Conservation (phyloP, 2,888 invertebrate genomes). For the Cremastinae sp. region DNA sequence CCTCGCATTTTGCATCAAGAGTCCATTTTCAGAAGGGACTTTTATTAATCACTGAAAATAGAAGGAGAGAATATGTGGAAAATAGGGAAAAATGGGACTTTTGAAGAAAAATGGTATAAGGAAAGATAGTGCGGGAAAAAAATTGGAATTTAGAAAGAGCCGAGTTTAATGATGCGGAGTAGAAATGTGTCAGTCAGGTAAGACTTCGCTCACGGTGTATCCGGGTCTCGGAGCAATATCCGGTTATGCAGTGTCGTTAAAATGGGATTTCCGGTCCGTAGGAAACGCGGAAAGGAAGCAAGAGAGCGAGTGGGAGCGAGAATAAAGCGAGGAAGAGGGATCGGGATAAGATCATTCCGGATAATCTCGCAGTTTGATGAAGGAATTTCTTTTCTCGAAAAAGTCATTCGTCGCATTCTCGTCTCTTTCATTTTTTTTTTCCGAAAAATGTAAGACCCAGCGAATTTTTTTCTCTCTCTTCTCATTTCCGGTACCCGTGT, state of each 20-base stretch:
- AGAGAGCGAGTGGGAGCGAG: background rate
- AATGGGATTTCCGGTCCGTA: conserved; percentile 41
- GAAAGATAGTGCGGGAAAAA: background rate
- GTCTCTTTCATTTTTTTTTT: conserved; percentile 1
- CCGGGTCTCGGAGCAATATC: conserved; percentile 45
- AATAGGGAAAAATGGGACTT: background rate
- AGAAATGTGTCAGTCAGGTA: background rate
- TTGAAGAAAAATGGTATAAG: background rate
- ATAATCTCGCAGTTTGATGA: conserved; percentile 53
- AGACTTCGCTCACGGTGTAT: background rate
- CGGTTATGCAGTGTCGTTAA: conserved; percentile 44
- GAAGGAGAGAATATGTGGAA: background rate
- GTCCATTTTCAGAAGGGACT: conserved; percentile 24
- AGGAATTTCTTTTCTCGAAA: conserved; percentile 8
- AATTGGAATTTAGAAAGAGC: background rate
- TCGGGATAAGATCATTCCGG: conserved; percentile 32
- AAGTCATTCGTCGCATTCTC: conserved; percentile 12
- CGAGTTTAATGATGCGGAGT: background rate
- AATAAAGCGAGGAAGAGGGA: conserved; percentile 2
- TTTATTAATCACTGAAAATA: conserved; percentile 41
- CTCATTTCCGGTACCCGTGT: too few species aligned
- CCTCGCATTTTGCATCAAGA: conserved; percentile 50
- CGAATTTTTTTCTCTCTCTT: background rate
- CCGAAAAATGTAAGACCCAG: background rate
- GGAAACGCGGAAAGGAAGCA: background rate